A percentile compares a stretch with the other conserved stretches of the same genome.
Conservation (phyloP, 2,113 vertebrate species). For the Protobothrops flavoviridis region DNA sequence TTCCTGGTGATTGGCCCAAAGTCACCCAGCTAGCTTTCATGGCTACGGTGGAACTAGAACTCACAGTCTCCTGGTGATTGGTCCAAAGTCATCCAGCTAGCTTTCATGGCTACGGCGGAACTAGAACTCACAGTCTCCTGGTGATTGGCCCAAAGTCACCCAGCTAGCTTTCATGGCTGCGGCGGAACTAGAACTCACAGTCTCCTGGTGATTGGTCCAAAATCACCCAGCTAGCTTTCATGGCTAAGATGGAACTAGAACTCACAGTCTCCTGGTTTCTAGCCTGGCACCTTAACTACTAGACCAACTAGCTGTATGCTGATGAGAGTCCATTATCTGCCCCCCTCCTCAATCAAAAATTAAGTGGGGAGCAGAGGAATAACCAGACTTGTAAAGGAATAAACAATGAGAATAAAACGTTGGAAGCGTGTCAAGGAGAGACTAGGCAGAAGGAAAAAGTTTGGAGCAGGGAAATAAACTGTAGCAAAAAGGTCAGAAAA, state of each 20-base stretch:
- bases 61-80: too few species aligned
- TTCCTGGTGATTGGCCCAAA: neutral
- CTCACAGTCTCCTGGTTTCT: neutral
- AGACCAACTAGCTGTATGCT: neutral
- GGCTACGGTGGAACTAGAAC: too few species aligned
- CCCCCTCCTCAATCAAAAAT: neutral
- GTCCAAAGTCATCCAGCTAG: too few species aligned
- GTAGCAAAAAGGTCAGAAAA: conserved; percentile 51
- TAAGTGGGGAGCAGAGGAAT: conserved; percentile 5
- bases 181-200: neutral
- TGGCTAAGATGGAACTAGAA: neutral
- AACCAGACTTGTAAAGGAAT: neutral
- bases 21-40: too few species aligned
- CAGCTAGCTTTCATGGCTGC: neutral
- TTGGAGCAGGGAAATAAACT: conserved; percentile 21
- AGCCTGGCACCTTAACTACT: neutral
- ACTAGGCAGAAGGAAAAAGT: neutral
- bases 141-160: neutral
- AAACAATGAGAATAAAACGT: conserved; percentile 13
- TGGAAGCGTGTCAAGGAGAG: conserved; percentile 16
- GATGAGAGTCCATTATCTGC: neutral
- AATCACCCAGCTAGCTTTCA: neutral
- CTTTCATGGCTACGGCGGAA: too few species aligned
- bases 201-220: neutral
- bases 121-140: too few species aligned